phyloP scores from a whole-genome alignment of 2,113 vertebrate species.

The Australoheros scitulus region DNA sequence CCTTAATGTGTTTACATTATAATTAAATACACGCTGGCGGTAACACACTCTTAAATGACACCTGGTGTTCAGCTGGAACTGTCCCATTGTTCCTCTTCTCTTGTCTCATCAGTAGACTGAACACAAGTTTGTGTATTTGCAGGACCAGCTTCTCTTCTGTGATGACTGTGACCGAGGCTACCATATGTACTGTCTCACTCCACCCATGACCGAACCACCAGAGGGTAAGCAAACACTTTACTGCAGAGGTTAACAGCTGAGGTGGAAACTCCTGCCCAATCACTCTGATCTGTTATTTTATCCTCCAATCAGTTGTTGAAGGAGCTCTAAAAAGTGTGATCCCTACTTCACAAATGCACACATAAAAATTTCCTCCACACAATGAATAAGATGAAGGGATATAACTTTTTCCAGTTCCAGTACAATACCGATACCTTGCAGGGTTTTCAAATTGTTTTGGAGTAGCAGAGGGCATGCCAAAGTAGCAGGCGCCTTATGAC shows the following conservation, averaged over 20 bases:
- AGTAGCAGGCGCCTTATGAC: too few relatives aligned
- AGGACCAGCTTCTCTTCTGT: slow-evolving; percentile 95
- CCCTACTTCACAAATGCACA: too few relatives aligned
- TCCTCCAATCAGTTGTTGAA: neutral
- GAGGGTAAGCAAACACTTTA: slow-evolving; percentile 83
- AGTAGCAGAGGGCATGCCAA: too few relatives aligned
- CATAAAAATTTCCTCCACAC: too few relatives aligned
- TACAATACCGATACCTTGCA: neutral
- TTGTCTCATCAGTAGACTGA: neutral
- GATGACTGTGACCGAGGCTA: slow-evolving; percentile 94
- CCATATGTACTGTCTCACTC: slow-evolving; percentile 94
- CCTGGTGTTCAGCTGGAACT: neutral
- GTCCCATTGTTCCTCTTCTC: neutral
- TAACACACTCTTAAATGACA: too few relatives aligned
- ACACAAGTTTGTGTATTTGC: slow-evolving; percentile 7
- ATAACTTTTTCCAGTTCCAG: neutral
- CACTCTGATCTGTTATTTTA: neutral
- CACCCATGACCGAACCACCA: slow-evolving; percentile 92
- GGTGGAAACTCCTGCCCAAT: neutral
- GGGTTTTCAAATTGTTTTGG: too few relatives aligned
- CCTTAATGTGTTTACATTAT: too few relatives aligned
- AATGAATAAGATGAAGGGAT: too few relatives aligned
- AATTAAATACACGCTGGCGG: too few relatives aligned
- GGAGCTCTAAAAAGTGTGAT: neutral
- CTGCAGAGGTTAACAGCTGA: neutral